These are phyloP conservation scores for Neomonachus schauinslandi DNA, from an alignment of 2,113 vertebrate species.

Conservation along the genomic window DNA sequence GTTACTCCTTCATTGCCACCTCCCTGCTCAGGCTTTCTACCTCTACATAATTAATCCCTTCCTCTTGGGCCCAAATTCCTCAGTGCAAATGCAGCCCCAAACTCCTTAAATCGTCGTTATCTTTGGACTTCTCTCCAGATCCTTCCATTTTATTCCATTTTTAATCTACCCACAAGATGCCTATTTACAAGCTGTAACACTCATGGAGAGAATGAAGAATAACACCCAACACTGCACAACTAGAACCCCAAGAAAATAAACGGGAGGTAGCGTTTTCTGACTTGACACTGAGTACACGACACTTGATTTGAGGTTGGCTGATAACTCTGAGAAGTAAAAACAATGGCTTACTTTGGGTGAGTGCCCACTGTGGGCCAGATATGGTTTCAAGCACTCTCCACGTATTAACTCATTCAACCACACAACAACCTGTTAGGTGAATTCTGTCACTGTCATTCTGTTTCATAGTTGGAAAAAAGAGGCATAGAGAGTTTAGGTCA, in stretches of 20 bases:
- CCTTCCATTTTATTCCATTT: neutral
- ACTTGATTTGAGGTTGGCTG: neutral
- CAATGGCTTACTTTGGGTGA: neutral
- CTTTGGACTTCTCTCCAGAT: neutral
- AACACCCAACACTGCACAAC: neutral
- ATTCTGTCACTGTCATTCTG: neutral
- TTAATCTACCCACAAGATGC: neutral
- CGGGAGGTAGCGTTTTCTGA: neutral
- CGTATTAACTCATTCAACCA: neutral
- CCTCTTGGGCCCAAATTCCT: neutral
- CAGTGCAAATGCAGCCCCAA: neutral
- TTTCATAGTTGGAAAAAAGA: neutral
- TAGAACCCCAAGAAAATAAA: neutral
- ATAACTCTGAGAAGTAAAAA: neutral
- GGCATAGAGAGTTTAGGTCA: neutral
- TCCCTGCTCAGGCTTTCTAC: neutral
- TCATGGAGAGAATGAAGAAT: neutral
- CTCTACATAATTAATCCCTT: neutral
- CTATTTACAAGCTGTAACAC: neutral
- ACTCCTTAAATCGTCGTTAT: neutral
- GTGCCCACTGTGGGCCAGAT: neutral
- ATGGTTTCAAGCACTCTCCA: neutral
- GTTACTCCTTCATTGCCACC: neutral
- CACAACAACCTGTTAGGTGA: neutral
- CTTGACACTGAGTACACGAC: neutral